A percentile compares a stretch with the other conserved stretches of the same genome.
These are phyloP conservation scores for Ormyrus pomaceus DNA, from an alignment of 2,888 invertebrate genomes.

Conservation along the genomic window DNA sequence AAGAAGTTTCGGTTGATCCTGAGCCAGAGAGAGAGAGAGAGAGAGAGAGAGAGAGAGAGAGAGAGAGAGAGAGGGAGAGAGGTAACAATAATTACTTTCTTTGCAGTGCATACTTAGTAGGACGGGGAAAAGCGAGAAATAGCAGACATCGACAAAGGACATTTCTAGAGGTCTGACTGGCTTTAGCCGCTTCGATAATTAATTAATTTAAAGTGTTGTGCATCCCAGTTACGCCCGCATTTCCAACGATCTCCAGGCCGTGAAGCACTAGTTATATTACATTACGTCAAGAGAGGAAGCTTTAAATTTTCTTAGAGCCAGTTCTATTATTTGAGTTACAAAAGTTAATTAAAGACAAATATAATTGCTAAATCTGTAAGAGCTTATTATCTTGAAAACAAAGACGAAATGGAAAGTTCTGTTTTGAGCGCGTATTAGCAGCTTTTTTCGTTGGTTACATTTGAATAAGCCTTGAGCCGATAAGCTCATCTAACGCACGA, in stretches of 20 bases:
- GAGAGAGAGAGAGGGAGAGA: neutral
- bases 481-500: constrained; percentile 59
- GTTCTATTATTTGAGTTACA: too few relatives aligned
- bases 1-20: constrained; percentile 49
- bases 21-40: neutral
- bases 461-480: constrained; percentile 62
- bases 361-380: too few relatives aligned
- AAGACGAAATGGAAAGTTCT: constrained; percentile 14
- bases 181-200: neutral
- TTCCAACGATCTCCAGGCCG: too few relatives aligned
- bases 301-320: too few relatives aligned
- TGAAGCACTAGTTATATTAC: too few relatives aligned
- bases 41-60: neutral
- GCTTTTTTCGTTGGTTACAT: constrained; percentile 57
- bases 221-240: neutral
- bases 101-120: neutral
- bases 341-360: too few relatives aligned
- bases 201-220: constrained; percentile 36
- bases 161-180: constrained; percentile 4
- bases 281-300: too few relatives aligned
- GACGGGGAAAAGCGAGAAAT: neutral
- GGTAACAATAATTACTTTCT: constrained; percentile 55
- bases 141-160: neutral
- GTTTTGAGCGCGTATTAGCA: constrained; percentile 38
- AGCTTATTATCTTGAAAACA: neutral